Base-by-base conservation (phyloP, 1,140 invertebrate species). In the Zaprionus ghesquierei region DNA sequence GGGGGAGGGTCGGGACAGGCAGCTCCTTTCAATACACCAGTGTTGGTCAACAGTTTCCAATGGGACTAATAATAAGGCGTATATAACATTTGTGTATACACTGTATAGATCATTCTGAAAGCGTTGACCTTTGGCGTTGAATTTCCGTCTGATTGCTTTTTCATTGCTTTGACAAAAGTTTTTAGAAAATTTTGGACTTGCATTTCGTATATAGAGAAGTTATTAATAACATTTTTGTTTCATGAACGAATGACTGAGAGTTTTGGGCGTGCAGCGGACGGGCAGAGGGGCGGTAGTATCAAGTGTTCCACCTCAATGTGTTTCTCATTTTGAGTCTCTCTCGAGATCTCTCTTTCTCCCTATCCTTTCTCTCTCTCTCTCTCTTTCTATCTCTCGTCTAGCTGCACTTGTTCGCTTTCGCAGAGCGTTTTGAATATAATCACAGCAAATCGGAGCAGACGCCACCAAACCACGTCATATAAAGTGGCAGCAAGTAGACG, bases 391-490 rank as follows among this genome's bases (percentile, higher is more conserved):
- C 13, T 59, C 23, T 23, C 25, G 41, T 59, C 46, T 60, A 18
- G 49, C 63, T 63, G 69, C 69, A 73, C 54, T 61, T 79, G 58
- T 69, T 69, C 60, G 64, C 60, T 18, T 56, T 55, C 29, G 49
- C 51, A 64, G 49, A 69, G 75, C 71, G 61, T 69, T n/a, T 59
- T 64, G 68, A 76, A 60, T 66, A 55, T 81, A 90, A 95, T 95
- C 95, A 96, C 94, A 96, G 95, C 93, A 96, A 94, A 90, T 97
- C 96, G 72, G 95, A 95, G 82, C 97, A 94, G 80, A 96, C 95
- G 69, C 81, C 81, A 59, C 96, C 96, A 91, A 97, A 95, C 96
- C 96, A 97, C 77, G 96, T 95, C 85, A 97, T 95, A 69, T 96
- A 95, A 33, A 97, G 95, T 5, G 96, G 96, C 82, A 97, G 92